Base-by-base conservation (phyloP, 2,888 invertebrate species). In the Hipparchia semele region DNA sequence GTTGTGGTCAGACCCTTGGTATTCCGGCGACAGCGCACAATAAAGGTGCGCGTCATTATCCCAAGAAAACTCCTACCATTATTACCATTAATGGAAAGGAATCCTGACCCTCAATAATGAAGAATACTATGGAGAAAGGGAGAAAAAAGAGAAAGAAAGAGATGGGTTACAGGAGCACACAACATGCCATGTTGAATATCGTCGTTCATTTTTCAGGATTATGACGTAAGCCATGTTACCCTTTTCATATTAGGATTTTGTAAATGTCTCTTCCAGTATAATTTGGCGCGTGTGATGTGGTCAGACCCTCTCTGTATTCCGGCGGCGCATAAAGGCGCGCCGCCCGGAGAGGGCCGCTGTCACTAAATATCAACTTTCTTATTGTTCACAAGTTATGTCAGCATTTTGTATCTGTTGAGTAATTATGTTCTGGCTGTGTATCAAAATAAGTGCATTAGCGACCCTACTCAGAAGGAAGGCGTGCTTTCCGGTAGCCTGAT, bases 331-430 rank as follows among this genome's bases (percentile, higher is more conserved):
- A 74, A 79, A 74, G 82, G 81, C 78, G 77, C 75, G 71, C 81
- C 82, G 83, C 39, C 39, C 39, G 39, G 39, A 5, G 39, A 82
- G 79, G 76, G 78, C 80, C 78, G 80, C 86, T 84, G 89, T 87
- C 86, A 85, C 87, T 85, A 84, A 87, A 89, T 87, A 86, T 86
- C 83, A 87, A 84, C 86, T 82, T 79, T 79, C 82, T 82, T 84
- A 86, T 83, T 82, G 79, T 78, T 75, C 72, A 60, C 72, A 73
- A 71, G 73, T 71, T 74, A 72, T 72, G 72, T 70, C 68, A 73
- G 72, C 58, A 70, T 75, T 77, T 77, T 68, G 72, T 76, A 71
- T 73, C 72, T 75, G 72, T 74, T 72, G 23, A 64, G 54, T 75
- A 75, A 76, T 77, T 76, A 73, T 73, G 8, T 23, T 64, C 1